These are phyloP conservation scores for Taenaris catops DNA, from an alignment of 2,888 invertebrate species.

Conservation along the genomic window DNA sequence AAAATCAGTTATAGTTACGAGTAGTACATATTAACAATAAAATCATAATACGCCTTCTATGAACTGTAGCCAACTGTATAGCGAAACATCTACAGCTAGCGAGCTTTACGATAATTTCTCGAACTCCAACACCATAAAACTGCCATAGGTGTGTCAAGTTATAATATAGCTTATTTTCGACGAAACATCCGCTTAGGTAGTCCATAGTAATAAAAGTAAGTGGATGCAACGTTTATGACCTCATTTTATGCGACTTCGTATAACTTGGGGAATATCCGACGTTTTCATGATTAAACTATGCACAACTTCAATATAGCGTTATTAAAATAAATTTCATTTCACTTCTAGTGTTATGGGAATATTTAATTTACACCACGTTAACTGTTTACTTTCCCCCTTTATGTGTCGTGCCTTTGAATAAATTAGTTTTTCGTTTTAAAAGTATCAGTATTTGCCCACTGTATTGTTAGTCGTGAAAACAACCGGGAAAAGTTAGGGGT, in stretches of 20 bases:
- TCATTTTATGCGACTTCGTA: conserved; percentile 55
- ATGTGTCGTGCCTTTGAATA: too few species aligned
- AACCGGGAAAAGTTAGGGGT: too few species aligned
- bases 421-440: too few species aligned
- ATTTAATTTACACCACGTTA: conserved; percentile 35
- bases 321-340: conserved; percentile 52
- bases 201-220: conserved; percentile 54
- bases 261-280: conserved; percentile 42
- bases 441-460: too few species aligned
- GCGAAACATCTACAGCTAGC: too few species aligned
- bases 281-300: conserved; percentile 54
- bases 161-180: conserved; percentile 42
- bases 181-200: conserved; percentile 38
- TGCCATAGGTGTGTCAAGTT: conserved; percentile 30
- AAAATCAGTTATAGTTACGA: too few species aligned
- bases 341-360: conserved; percentile 36
- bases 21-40: too few species aligned
- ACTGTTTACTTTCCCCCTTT: too few species aligned
- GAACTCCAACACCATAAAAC: conserved; percentile 24
- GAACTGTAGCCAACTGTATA: too few species aligned
- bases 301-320: conserved; percentile 40
- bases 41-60: too few species aligned
- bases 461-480: too few species aligned
- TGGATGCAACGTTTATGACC: conserved; percentile 57
- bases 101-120: conserved; percentile 22